Evolutionary conservation across 2,113 vertebrate species (phyloP), one percentile per base, ranked within the genome.

Genomic region (Acanthisitta chloris): DNA sequence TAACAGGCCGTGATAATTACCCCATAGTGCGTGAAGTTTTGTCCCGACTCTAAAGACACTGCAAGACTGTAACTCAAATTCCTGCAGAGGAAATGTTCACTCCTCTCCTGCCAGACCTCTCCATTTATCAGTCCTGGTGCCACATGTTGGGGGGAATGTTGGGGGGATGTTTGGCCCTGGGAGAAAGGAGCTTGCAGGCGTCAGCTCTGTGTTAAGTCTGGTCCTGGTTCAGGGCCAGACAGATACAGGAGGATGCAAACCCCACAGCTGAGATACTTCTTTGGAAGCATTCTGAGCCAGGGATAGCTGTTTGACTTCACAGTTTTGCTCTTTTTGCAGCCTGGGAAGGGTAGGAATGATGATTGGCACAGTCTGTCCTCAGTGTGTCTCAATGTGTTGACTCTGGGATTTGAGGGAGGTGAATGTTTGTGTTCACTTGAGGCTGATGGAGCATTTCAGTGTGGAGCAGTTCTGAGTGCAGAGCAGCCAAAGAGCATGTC

Each of bases 91-190:
- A 78, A 59, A 21, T 0, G 2, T 19, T 92, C 3, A 0, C 43
- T 49, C 21, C 74, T 29, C n/a, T 74, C n/a, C 62, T 80, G 33
- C 31, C 69, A 77, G 6, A 18, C 23, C 28, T 28, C 11, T 24
- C 69, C 5, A 11, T 70, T 58, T 73, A 3, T 43, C 7, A 1
- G 2, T 31, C n/a, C 33, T 59, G 24, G 10, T 45, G n/a, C 33
- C 40, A 2, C 13, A 1, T 1, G 1, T 40, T n/a, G n/a, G 3
- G 24, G 46, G 38, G 16, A 8, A 5, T 0, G 2, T 20, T 17
- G 5, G 34, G 64, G 58, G 42, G 36, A 10, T 55, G 74, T 46
- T 72, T 17, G 36, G 40, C 40, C 48, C 21, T 34, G 33, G 6
- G 26, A 64, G 52, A 25, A 7, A 17, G 31, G 13, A 81, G 12